Percentiles rank a stretch among this genome's conserved stretches.
Conservation (phyloP, 2,797 vertebrate species). For the Halcyon badia region DNA sequence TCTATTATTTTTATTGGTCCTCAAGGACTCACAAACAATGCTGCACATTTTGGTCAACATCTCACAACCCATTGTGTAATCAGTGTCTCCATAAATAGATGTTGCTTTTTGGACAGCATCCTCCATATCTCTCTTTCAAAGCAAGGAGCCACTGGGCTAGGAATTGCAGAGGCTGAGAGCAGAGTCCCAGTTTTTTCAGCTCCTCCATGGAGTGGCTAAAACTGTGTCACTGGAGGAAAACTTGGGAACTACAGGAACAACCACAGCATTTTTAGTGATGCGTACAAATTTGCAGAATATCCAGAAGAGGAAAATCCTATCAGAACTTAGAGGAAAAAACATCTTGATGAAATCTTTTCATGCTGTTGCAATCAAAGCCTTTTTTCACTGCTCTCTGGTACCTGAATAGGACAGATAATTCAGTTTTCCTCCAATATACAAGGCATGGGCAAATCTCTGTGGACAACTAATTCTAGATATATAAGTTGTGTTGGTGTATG, state of each 20-base stretch:
- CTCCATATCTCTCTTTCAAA: constrained; percentile 16
- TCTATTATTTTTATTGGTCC: constrained; percentile 60
- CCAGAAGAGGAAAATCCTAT: background rate
- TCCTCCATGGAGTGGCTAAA: background rate
- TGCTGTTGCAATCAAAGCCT: background rate
- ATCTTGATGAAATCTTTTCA: background rate
- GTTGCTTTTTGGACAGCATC: background rate
- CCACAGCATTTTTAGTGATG: background rate
- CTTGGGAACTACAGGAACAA: background rate
- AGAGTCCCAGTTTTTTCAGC: background rate
- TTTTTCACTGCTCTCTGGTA: background rate
- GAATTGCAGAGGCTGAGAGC: background rate
- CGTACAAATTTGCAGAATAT: background rate
- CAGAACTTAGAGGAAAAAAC: background rate
- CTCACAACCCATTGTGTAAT: constrained; percentile 6
- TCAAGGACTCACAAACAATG: constrained; percentile 56
- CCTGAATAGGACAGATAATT: background rate
- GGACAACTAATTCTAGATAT: background rate
- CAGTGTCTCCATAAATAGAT: constrained; percentile 37
- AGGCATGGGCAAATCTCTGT: background rate
- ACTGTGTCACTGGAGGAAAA: background rate
- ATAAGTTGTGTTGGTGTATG: background rate
- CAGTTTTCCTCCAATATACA: background rate
- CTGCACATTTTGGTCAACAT: constrained; percentile 30
- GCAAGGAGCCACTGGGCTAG: background rate